Conservation (phyloP, 2,113 vertebrate species). For the Phylloscopus trochiloides region DNA sequence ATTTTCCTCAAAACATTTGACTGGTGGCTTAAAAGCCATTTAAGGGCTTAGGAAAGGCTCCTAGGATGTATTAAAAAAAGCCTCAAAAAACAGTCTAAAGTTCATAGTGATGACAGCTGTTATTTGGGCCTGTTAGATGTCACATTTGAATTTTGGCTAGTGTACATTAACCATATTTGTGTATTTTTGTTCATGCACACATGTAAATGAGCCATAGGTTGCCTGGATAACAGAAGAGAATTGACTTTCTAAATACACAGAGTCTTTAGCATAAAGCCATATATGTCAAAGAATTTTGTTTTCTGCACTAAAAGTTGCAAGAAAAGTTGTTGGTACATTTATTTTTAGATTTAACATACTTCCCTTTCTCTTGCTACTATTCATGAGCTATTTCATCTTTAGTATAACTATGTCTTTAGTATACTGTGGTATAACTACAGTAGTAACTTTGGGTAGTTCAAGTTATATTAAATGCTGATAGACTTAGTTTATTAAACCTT, state of each 20-base stretch:
- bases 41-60: background rate
- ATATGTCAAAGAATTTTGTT: background rate
- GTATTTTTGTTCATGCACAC: background rate
- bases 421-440: background rate
- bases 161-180: background rate
- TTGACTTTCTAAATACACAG: background rate
- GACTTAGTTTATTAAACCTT: background rate
- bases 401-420: no score
- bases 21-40: background rate
- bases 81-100: background rate
- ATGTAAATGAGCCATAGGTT: background rate
- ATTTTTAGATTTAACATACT: background rate
- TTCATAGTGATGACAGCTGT: background rate
- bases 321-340: background rate
- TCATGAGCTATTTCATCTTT: background rate
- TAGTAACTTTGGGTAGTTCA: background rate
- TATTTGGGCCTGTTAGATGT: background rate
- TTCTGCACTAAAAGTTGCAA: background rate
- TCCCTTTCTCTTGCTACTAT: background rate
- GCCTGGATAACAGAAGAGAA: background rate
- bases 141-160: background rate
- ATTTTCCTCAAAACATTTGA: background rate
- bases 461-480: background rate
- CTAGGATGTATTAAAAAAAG: background rate
- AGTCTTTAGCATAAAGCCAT: background rate